A percentile compares a stretch with the other conserved stretches of the same genome.
Evolutionary conservation across 2,888 invertebrate genomes (phyloP).

Genomic region (Conus canariensis): DNA sequence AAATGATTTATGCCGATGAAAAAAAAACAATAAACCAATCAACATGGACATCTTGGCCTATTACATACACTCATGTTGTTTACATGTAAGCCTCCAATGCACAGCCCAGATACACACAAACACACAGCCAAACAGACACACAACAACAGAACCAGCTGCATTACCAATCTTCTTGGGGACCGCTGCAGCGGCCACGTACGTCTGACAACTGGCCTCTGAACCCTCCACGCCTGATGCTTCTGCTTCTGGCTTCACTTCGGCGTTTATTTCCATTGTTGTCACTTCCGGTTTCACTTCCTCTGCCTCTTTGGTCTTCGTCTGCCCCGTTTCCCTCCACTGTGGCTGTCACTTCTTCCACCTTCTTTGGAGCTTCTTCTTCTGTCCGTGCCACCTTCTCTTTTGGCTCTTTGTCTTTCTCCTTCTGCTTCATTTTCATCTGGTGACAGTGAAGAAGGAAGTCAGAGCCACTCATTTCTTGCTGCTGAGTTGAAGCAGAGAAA

Average conservation of each 20-base stretch:
- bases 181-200: neutral
- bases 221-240: neutral
- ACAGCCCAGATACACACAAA: neutral
- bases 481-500: no score
- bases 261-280: neutral
- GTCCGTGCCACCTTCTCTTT: neutral
- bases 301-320: neutral
- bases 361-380: neutral
- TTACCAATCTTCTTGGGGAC: conserved; percentile 16
- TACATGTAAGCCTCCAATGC: neutral
- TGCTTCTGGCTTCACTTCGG: conserved; percentile 4
- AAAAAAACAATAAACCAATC: no score
- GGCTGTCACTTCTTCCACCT: neutral
- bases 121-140: neutral
- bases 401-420: neutral
- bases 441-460: neutral
- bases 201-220: conserved; percentile 35
- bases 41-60: neutral
- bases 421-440: neutral
- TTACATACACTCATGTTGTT: neutral
- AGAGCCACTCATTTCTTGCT: neutral
- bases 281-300: neutral
- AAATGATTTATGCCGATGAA: no score
- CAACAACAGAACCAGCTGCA: no score
- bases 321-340: neutral